Base-by-base conservation (phyloP, 2,797 vertebrate species). In the Dendrocincla fuliginosa region DNA sequence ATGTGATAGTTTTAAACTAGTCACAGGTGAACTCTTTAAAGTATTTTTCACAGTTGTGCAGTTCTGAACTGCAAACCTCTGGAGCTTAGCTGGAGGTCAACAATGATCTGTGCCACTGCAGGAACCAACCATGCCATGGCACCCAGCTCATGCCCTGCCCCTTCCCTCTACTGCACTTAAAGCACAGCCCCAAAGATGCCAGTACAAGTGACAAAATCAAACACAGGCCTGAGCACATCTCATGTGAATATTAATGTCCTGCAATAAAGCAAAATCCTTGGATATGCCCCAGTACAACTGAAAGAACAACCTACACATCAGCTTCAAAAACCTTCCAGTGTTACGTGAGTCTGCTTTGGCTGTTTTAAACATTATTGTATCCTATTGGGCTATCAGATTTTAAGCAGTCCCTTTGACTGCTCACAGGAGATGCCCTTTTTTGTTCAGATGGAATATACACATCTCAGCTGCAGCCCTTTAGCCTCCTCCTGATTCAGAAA, bases 401-500 rank as follows among this genome's bases (percentile, higher is more conserved):
- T 27, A 73, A 57, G 84, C 57, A 47, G 42, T 30, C 11, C 6
- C 28, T 92, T 1, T 37, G 47, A 82, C 15, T 59, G 71, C 57
- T 65, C 28, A 57, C n/a, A 74, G 59, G 70, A 77, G 88, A 89
- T 73, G 85, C 16, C 71, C 27, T 56, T 80, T 83, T 74, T 69
- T 57, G 46, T 68, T 84, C 87, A 94, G 84, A 77, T 37, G 32
- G 74, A 89, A 78, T 11, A 79, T 7, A 41, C 16, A 32, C 5
- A 10, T 49, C 75, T 96, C 88, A 92, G 89, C 84, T 93, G 93
- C 24, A 27, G 70, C 69, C 76, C 75, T 75, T 64, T 87, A 91
- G 76, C 84, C 93, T 93, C 76, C 91, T 77, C 92, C 91, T 35
- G 65, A 71, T 87, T 95, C 94, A 96, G 77, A 96, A 91, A 87